These are phyloP conservation scores for Lithophane socia DNA, from an alignment of 2,888 invertebrate genomes.

Conservation along the genomic window DNA sequence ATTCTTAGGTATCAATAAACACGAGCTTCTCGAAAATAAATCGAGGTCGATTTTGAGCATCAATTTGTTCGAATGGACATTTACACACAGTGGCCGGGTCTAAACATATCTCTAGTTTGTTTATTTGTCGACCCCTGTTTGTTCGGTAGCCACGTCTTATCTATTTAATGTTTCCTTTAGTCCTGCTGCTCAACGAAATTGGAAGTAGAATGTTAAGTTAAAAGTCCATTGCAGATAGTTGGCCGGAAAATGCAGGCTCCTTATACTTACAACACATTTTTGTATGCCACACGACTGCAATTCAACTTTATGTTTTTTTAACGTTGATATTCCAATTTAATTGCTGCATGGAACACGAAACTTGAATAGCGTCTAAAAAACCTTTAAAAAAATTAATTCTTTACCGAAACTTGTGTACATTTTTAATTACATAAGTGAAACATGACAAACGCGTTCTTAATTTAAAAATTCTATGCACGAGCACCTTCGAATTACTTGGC, in stretches of 20 bases:
- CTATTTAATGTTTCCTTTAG: constrained; percentile 30
- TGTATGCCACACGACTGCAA: neutral
- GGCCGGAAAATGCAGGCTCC: neutral
- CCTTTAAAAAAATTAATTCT: neutral
- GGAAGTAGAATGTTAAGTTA: constrained; percentile 1
- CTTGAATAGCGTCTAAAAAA: neutral
- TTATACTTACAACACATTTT: no score
- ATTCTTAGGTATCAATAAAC: neutral
- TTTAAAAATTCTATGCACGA: constrained; percentile 75
- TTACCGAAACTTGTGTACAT: constrained; percentile 26
- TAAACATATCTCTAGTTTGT: constrained; percentile 44
- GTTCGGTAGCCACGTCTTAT: constrained; percentile 47
- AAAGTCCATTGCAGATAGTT: neutral
- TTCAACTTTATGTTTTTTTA: neutral
- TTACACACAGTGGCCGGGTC: neutral
- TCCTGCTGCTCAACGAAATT: constrained; percentile 11
- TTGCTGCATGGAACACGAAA: neutral
- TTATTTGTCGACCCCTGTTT: constrained; percentile 58
- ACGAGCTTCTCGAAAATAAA: neutral
- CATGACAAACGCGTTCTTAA: constrained; percentile 74
- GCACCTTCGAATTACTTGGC: constrained; percentile 62
- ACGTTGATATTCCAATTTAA: neutral
- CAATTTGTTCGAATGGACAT: constrained; percentile 38
- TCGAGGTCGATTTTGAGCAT: neutral
- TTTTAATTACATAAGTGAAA: constrained; percentile 54